These are phyloP conservation scores for Saccostrea echinata DNA, from an alignment of 1,140 invertebrate species.

Conservation along the genomic window DNA sequence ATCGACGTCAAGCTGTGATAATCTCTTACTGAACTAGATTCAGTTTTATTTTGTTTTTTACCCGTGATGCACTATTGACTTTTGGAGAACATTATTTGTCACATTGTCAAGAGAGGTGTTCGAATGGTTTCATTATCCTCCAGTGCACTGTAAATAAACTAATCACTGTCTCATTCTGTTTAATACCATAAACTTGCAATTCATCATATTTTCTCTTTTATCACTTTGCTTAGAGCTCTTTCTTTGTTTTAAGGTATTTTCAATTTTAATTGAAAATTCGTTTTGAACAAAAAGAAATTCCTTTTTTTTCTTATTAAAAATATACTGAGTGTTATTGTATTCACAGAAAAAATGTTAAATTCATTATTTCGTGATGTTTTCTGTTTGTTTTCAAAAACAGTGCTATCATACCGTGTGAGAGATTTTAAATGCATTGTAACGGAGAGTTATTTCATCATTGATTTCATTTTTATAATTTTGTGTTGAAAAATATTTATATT, in stretches of 20 bases:
- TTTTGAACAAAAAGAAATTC: no score
- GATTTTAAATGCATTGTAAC: not conserved
- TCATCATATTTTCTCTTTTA: not conserved
- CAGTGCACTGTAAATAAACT: constrained; percentile 21
- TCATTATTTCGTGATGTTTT: not conserved
- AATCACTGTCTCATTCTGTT: constrained; percentile 13
- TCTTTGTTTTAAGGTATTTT: not conserved
- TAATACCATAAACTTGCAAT: not conserved
- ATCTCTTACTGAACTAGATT: constrained; percentile 27
- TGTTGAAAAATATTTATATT: constrained; percentile 29
- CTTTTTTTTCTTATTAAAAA: no score
- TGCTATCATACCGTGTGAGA: constrained; percentile 8
- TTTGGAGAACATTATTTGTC: constrained; percentile 32
- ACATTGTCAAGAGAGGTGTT: not conserved
- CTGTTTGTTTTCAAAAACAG: not conserved
- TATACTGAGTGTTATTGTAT: no score
- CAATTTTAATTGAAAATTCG: no score
- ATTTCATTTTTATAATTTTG: constrained; percentile 38
- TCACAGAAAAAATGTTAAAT: not conserved
- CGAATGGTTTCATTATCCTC: not conserved
- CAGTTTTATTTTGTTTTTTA: constrained; percentile 31
- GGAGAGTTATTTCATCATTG: not conserved
- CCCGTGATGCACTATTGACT: constrained; percentile 29
- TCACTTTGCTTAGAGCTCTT: not conserved
- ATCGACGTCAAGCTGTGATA: constrained; percentile 34